Evolutionary conservation across 1,140 invertebrate genomes (phyloP).

Genomic region (Physella acuta): DNA sequence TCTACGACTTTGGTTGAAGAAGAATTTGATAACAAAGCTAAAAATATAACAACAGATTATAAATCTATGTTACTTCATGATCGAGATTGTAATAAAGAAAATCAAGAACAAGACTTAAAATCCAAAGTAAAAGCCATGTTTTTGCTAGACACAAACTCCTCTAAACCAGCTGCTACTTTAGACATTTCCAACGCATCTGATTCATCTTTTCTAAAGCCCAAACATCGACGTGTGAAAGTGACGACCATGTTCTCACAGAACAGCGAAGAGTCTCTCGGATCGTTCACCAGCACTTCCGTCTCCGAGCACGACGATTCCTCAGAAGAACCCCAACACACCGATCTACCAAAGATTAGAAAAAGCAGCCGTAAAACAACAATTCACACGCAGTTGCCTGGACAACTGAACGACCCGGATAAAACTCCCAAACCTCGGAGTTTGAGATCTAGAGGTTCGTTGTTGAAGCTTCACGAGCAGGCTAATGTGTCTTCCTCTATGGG

Average conservation of each 20-base stretch:
- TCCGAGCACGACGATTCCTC: not conserved
- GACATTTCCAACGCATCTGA: no score
- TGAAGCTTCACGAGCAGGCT: slow-evolving; percentile 11
- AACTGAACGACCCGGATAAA: no score
- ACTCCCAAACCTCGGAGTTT: not conserved
- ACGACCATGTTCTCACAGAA: not conserved
- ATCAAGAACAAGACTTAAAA: not conserved
- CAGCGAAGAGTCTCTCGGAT: not conserved
- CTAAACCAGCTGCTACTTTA: no score
- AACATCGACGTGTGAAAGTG: not conserved
- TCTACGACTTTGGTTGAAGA: not conserved
- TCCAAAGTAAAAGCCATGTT: not conserved
- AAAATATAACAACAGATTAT: not conserved
- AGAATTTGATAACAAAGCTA: not conserved
- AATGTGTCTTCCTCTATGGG: not conserved
- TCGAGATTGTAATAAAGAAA: not conserved
- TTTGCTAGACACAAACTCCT: no score
- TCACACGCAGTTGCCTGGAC: no score
- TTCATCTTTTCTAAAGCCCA: no score
- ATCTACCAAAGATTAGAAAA: no score
- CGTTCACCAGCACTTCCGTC: not conserved
- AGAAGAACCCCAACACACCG: no score
- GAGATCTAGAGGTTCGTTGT: not conserved
- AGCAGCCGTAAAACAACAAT: no score
- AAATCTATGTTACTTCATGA: not conserved